Base-by-base conservation (phyloP, 2,113 vertebrate genomes). In the Dasypus novemcinctus region DNA sequence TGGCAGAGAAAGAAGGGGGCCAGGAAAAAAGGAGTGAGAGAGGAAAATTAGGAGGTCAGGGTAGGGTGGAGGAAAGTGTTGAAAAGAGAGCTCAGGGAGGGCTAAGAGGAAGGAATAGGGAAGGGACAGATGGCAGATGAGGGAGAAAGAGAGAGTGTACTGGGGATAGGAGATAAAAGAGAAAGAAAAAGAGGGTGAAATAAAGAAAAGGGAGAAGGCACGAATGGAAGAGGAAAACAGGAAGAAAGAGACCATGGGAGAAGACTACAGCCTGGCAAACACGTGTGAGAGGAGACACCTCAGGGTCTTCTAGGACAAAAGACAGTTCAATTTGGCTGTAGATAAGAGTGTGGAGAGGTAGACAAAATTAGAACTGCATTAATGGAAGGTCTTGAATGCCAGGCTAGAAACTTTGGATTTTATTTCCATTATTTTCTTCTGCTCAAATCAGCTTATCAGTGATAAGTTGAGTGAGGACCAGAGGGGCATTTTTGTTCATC, bases 371-470 rank as follows among this genome's bases (percentile, higher is more conserved):
- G 83, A 91, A 79, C 31, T 23, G 38, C 74, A 66, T 54, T 61
- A 41, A 41, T 52, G 59, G 64, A 91, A 85, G 66, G 21, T 91
- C 69, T 87, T 52, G 18, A 91, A 69, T 25, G 9, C 41, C 61
- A 72, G 75, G 82, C 41, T 78, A 76, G 78, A 43, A 59, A 94
- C 76, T 76, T 83, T 75, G 52, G 90, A 92, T 43, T 97, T 96
- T 91, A 33, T 46, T 52, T 79, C 72, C 88, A 36, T 92, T 93
- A 41, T 95, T 95, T 95, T 87, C 52, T 90, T 90, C 46, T 61
- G 41, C 33, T 87, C 72, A 88, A 78, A 94, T 93, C 69, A 43
- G n/a, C n/a, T n/a, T n/a, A n/a, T 41, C 68, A 75, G 31, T 64
- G 87, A 79, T 90, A 96, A 83, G 33, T 74, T 54, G n/a, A 74